Conservation (phyloP, 2,113 vertebrate genomes). For the Gracilinanus agilis region DNA sequence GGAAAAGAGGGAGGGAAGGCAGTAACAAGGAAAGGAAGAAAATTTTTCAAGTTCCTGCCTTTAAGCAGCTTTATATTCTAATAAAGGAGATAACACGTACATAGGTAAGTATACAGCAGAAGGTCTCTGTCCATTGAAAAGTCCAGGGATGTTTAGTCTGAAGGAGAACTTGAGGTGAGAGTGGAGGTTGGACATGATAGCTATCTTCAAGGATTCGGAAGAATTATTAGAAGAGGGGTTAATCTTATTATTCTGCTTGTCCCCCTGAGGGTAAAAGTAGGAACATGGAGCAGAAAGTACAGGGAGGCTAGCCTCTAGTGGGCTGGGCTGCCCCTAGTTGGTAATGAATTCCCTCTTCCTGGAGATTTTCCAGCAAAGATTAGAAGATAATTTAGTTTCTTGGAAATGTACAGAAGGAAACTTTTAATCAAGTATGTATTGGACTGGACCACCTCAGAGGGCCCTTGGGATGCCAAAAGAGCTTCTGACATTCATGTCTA, state of each 20-base stretch:
- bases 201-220: neutral
- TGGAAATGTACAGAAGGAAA: neutral
- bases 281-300: neutral
- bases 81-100: neutral
- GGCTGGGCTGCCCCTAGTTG: neutral
- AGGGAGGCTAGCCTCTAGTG: neutral
- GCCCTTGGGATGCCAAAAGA: neutral
- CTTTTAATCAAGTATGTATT: neutral
- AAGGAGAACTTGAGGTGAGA: neutral
- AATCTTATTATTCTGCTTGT: neutral
- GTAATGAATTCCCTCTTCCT: neutral
- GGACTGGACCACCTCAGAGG: neutral
- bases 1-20: neutral
- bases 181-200: neutral
- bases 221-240: neutral
- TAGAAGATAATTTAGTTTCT: neutral
- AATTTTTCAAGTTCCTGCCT: no score
- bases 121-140: neutral
- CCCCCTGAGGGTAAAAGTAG: neutral
- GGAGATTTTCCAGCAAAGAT: neutral
- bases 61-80: neutral
- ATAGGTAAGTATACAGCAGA: neutral
- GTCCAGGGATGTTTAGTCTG: neutral
- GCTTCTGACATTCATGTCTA: neutral
- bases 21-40: neutral